Conservation (phyloP, 2,888 invertebrate genomes). For the Cantharis rufa region DNA sequence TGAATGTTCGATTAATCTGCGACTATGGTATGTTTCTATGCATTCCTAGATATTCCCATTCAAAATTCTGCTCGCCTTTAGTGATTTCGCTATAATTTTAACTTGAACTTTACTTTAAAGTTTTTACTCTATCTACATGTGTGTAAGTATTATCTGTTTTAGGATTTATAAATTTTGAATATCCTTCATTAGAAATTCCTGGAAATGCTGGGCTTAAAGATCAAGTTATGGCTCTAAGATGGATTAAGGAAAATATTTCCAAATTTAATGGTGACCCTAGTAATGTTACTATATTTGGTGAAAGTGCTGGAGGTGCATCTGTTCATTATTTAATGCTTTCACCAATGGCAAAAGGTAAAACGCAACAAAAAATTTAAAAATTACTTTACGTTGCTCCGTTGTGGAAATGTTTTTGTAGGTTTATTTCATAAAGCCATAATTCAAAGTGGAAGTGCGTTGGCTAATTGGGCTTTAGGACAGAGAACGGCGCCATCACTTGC, state of each 20-base stretch:
- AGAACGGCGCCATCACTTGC: constrained; percentile 16
- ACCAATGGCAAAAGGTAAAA: constrained; percentile 37
- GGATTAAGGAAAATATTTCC: constrained; percentile 48
- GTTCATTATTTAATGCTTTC: constrained; percentile 47
- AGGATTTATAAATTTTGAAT: constrained; percentile 54
- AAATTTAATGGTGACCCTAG: constrained; percentile 54
- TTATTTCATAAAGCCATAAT: constrained; percentile 37
- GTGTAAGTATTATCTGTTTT: background rate
- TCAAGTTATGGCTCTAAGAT: constrained; percentile 6
- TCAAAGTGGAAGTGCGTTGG: constrained; percentile 42
- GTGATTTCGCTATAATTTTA: too few relatives aligned
- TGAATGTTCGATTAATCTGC: too few relatives aligned
- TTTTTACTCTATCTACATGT: too few relatives aligned
- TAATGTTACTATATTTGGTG: constrained; percentile 55
- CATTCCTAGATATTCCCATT: too few relatives aligned
- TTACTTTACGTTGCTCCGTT: too few relatives aligned
- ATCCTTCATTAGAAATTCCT: constrained; percentile 51
- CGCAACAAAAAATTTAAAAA: background rate
- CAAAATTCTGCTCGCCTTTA: too few relatives aligned
- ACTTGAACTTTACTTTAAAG: too few relatives aligned
- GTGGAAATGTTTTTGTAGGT: background rate
- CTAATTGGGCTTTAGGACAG: constrained; percentile 34
- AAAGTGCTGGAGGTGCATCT: constrained; percentile 40
- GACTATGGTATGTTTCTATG: too few relatives aligned
- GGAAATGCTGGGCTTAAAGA: constrained; percentile 53